Evolutionary conservation across 2,113 vertebrate genomes (phyloP).

Genomic region (Amphiprion ocellaris): DNA sequence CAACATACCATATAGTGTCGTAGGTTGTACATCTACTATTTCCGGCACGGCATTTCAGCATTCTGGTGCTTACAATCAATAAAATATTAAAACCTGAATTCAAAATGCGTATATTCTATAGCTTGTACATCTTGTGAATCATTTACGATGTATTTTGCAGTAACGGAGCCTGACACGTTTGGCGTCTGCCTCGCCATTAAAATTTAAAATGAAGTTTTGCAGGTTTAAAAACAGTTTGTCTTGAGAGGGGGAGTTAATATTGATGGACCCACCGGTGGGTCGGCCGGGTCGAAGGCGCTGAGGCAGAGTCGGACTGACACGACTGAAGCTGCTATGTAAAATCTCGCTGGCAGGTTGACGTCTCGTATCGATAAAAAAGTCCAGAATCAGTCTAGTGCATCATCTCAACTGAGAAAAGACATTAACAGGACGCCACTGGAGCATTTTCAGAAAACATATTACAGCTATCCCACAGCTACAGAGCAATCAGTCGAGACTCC

Average conservation of each 20-base stretch:
- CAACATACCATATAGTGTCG: no score
- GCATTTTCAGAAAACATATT: not conserved
- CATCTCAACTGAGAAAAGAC: not conserved
- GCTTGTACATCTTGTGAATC: not conserved
- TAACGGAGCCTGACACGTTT: not conserved
- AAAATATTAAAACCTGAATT: not conserved
- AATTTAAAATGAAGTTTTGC: constrained; percentile 18
- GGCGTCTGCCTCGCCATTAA: not conserved
- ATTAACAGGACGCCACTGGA: constrained; percentile 2
- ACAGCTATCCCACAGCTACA: not conserved
- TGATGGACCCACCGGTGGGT: not conserved
- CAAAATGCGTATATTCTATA: not conserved
- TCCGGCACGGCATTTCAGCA: not conserved
- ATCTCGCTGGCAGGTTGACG: constrained; percentile 5
- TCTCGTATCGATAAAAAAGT: constrained; percentile 8
- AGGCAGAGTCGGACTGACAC: constrained; percentile 22
- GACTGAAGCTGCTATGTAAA: constrained; percentile 6
- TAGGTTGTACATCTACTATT: not conserved
- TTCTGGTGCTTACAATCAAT: not conserved
- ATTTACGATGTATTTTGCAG: not conserved
- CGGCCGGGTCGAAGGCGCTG: not conserved
- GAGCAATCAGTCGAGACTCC: not conserved
- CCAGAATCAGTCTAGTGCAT: not conserved
- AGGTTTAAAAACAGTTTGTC: constrained; percentile 5
- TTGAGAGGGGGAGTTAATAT: not conserved